phyloP scores from a whole-genome alignment of 2,797 vertebrate genomes.

The Psittacula echo region DNA sequence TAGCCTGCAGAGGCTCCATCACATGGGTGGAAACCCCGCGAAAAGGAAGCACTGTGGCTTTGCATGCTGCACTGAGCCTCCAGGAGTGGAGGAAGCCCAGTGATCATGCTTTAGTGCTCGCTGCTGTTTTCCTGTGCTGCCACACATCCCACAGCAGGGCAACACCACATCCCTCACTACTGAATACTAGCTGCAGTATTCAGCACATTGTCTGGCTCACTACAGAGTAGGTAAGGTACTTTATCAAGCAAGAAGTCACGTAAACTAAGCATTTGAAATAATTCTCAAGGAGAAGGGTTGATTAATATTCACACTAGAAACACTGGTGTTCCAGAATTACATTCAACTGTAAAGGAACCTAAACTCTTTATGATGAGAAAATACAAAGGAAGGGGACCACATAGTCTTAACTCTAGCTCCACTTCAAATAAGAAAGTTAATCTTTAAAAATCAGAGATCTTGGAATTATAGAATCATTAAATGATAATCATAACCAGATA shows the following conservation, averaged over 20 bases:
- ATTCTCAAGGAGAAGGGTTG: neutral
- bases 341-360: neutral
- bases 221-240: neutral
- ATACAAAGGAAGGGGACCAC: neutral
- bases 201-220: neutral
- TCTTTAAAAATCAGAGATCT: neutral
- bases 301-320: neutral
- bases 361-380: neutral
- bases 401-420: neutral
- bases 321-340: neutral
- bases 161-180: neutral
- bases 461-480: neutral
- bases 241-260: neutral
- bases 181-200: neutral
- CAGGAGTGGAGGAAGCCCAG: neutral
- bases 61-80: rapidly evolving
- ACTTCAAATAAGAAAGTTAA: neutral
- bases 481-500: neutral
- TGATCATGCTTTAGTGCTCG: rapidly evolving
- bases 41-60: neutral
- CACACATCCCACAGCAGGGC: too few species aligned
- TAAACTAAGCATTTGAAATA: neutral
- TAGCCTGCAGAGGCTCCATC: neutral
- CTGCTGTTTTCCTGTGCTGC: neutral
- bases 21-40: neutral